phyloP scores from a whole-genome alignment of 2,888 invertebrate genomes.

The Plebejus anna region DNA sequence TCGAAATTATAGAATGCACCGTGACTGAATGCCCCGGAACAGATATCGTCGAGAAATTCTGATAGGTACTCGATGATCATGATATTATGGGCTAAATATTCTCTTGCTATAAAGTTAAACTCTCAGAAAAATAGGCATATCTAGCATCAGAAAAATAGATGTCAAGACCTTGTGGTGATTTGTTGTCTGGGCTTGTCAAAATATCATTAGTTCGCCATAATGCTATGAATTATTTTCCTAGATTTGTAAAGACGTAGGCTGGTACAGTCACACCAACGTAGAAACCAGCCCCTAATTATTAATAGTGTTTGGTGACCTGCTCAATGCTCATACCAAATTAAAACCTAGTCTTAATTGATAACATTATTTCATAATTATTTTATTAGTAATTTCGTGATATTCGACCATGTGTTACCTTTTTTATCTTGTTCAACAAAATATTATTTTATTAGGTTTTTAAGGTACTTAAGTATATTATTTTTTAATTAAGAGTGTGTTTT shows the following conservation, averaged over 20 bases:
- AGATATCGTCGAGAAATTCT: too few relatives aligned
- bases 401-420: background rate
- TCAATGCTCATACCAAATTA: background rate
- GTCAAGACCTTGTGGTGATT: too few relatives aligned
- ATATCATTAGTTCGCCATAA: background rate
- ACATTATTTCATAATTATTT: background rate
- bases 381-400: background rate
- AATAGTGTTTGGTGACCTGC: background rate
- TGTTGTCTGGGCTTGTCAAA: background rate
- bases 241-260: too few relatives aligned
- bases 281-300: background rate
- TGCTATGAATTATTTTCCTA: background rate
- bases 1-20: too few relatives aligned
- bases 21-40: too few relatives aligned
- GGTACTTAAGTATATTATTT: background rate
- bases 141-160: too few relatives aligned
- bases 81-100: too few relatives aligned
- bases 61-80: too few relatives aligned
- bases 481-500: background rate
- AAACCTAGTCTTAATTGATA: background rate
- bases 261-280: too few relatives aligned
- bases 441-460: background rate
- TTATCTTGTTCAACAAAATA: background rate
- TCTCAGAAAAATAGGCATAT: too few relatives aligned
- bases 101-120: too few relatives aligned